Conservation (phyloP, 2,797 vertebrate genomes). For the Petrocephalus sullivani region DNA sequence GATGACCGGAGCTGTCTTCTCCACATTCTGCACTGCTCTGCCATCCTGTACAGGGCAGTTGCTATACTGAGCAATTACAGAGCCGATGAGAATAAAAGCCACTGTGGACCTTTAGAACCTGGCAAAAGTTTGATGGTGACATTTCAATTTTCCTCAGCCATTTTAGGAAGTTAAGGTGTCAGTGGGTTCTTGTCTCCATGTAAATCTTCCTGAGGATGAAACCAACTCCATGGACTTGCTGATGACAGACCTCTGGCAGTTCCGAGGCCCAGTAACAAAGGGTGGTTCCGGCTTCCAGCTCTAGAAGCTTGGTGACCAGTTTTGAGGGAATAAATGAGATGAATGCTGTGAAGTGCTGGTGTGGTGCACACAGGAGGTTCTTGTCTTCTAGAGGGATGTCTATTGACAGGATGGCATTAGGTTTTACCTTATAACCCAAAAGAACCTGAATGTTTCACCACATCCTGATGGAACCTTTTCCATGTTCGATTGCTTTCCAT, state of each 20-base stretch:
- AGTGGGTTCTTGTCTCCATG: background rate
- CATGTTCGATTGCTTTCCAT: background rate
- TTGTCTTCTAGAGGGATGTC: background rate
- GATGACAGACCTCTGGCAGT: background rate
- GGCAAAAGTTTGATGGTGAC: background rate
- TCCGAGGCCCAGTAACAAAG: background rate
- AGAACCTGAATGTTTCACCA: background rate
- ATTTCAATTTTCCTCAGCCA: constrained; percentile 4
- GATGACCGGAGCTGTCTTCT: constrained; percentile 1
- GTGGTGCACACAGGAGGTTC: background rate
- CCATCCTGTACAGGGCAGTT: background rate
- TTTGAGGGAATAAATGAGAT: background rate
- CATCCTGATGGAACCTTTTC: background rate
- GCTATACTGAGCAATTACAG: background rate
- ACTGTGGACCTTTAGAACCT: background rate
- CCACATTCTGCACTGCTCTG: background rate
- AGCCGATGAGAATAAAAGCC: background rate
- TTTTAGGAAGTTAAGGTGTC: constrained; percentile 4
- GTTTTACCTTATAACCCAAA: background rate
- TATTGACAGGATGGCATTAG: background rate
- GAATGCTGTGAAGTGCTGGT: background rate
- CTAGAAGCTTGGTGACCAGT: background rate
- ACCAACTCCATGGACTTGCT: background rate
- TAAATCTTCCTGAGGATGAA: background rate
- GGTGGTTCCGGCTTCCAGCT: background rate